Percentiles rank a stretch among this genome's conserved stretches.
Evolutionary conservation across 2,797 vertebrate genomes (phyloP).

Genomic region (Myripristis jacobus): DNA sequence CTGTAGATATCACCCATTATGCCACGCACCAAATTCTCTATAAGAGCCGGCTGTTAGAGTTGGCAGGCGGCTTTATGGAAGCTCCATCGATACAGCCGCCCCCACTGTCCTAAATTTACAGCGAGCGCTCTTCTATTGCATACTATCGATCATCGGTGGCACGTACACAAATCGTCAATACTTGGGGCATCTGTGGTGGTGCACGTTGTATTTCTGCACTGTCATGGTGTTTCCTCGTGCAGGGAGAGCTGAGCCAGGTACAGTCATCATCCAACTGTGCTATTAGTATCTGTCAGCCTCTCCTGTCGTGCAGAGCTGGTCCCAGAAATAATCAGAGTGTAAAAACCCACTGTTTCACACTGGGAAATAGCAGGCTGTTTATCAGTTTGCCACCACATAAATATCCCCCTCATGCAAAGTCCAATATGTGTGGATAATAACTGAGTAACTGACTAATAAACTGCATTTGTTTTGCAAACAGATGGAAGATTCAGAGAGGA

Average conservation of each 20-base stretch:
- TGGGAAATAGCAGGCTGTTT: slow-evolving; percentile 52
- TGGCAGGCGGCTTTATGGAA: slow-evolving; percentile 51
- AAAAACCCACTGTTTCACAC: not conserved
- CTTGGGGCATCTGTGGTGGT: slow-evolving; percentile 29
- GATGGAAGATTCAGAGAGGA: not conserved
- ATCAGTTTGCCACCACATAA: slow-evolving; percentile 7
- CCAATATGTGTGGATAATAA: slow-evolving; percentile 30
- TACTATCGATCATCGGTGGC: slow-evolving; percentile 43
- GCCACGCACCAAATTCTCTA: slow-evolving; percentile 34
- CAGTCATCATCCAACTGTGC: slow-evolving; percentile 43
- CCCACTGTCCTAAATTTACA: slow-evolving; percentile 49
- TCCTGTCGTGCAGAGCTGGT: slow-evolving; percentile 36
- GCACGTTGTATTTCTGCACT: slow-evolving; percentile 59
- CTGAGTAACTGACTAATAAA: not conserved
- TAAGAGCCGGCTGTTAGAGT: slow-evolving; percentile 37
- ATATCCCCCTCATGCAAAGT: slow-evolving; percentile 22
- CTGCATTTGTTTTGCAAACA: slow-evolving; percentile 21
- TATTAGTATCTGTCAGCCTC: slow-evolving; percentile 25
- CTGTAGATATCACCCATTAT: slow-evolving; percentile 47
- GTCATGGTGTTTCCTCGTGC: slow-evolving; percentile 53
- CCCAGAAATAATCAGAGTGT: not conserved
- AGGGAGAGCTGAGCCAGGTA: slow-evolving; percentile 25
- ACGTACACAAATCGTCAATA: slow-evolving; percentile 22
- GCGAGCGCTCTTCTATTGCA: slow-evolving; percentile 34
- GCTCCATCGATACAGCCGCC: slow-evolving; percentile 48